Evolutionary conservation across 1,140 invertebrate genomes (phyloP), one percentile per base, ranked within the genome.

Genomic region (Venturia canescens): DNA sequence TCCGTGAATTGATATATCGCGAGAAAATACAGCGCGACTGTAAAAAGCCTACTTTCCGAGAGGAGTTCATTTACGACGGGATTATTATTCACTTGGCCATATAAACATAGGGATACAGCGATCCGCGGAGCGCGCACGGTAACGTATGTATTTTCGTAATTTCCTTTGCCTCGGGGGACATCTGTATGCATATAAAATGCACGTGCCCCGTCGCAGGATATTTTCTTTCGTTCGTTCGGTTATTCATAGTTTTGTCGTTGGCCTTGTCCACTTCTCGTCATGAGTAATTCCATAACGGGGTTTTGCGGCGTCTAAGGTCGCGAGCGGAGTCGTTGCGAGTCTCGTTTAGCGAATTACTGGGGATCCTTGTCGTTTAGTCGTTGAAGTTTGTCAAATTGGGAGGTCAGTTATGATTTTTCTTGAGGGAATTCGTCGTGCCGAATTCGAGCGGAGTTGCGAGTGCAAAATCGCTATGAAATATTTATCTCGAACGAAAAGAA

Each of bases 221-320:
- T n/a, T 57, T 57, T 57, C 53, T n/a, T 18, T 57, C 16, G 53
- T 57, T 57, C 53, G 21, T 3, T 57, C 21, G n/a, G 21, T 57
- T 23, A 57, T 57, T n/a, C 21, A 23, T n/a, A 57, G 53, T 57
- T 57, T 57, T 57, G 53, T 57, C 53, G 53, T 23, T 57, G 0
- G 53, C 53, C 53, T 57, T 57, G 53, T 57, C 53, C 21, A 57
- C 21, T 57, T 57, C 53, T 57, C 53, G 53, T 57, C 53, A 57
- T 57, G 53, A 57, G 53, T 23, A 57, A 57, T 57, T 57, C 53
- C 53, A 57, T 57, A 57, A 57, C 53, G 53, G 53, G 53, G 53
- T 57, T 57, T 57, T 23, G 53, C 53, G 53, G 53, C 53, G n/a
- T 57, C 13, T 57, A 57, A 57, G 53, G 53, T 57, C 53, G 53